phyloP scores from a whole-genome alignment of 2,113 vertebrate species.

The Silurus meridionalis region DNA sequence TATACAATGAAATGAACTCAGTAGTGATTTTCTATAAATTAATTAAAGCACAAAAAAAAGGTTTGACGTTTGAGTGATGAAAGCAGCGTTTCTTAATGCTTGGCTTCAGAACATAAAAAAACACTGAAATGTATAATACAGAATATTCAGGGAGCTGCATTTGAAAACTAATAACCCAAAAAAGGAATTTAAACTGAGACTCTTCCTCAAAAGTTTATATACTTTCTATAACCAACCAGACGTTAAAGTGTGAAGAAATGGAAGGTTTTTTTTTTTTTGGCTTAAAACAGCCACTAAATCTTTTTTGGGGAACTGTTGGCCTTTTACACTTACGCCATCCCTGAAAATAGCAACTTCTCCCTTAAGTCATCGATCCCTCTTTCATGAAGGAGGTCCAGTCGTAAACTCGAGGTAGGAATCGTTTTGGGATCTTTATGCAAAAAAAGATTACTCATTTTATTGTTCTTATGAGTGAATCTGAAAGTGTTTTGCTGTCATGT shows the following conservation, averaged over 20 bases:
- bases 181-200: not conserved
- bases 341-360: conserved; percentile 32
- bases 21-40: not conserved
- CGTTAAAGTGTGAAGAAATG: not conserved
- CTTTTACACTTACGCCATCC: conserved; percentile 6
- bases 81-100: not conserved
- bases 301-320: not conserved
- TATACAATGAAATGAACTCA: not conserved
- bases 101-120: not conserved
- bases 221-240: not conserved
- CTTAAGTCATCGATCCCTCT: conserved; percentile 1
- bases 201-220: not conserved
- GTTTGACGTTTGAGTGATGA: not conserved
- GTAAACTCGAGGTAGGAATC: not conserved
- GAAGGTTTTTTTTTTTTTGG: not conserved
- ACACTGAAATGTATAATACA: not conserved
- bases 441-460: conserved; percentile 36
- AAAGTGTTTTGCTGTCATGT: conserved; percentile 35
- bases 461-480: conserved; percentile 19
- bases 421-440: conserved; percentile 25
- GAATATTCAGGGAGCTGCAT: not conserved
- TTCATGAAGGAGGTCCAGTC: not conserved
- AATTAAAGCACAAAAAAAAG: not conserved
- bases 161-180: not conserved
- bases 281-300: not conserved